These are phyloP conservation scores for Drosophila teissieri DNA, from an alignment of 1,140 invertebrate species.

Conservation along the genomic window DNA sequence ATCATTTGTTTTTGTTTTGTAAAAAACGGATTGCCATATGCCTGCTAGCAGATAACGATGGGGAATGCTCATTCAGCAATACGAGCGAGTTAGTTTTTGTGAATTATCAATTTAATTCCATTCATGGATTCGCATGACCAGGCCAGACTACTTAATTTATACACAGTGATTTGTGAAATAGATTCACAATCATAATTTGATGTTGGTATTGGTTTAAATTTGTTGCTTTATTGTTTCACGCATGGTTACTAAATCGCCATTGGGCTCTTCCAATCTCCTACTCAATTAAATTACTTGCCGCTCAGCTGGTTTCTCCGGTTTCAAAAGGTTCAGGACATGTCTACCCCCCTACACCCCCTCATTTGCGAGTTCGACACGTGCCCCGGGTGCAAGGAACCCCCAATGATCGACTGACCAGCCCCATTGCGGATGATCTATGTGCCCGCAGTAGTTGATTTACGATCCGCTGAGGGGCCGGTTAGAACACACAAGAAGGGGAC, in stretches of 20 bases:
- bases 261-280: slow-evolving; percentile 50
- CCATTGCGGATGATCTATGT: slow-evolving; percentile 30
- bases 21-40: too few relatives aligned
- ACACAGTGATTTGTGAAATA: slow-evolving; percentile 2
- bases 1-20: too few relatives aligned
- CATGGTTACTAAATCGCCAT: background rate
- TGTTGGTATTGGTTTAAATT: slow-evolving; percentile 37
- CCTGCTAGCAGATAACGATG: background rate
- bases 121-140: slow-evolving; percentile 67
- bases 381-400: slow-evolving; percentile 35
- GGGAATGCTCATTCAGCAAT: slow-evolving; percentile 16
- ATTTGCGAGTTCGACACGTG: slow-evolving; percentile 18
- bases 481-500: background rate
- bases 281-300: slow-evolving; percentile 75
- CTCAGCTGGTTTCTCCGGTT: slow-evolving; percentile 47
- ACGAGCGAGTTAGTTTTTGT: background rate
- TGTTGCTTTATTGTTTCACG: slow-evolving; percentile 44
- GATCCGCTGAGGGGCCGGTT: background rate
- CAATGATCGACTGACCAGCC: background rate
- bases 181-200: slow-evolving; percentile 32
- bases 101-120: slow-evolving; percentile 56
- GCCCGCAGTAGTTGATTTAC: slow-evolving; percentile 32
- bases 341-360: slow-evolving; percentile 19
- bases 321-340: slow-evolving; percentile 23
- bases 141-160: slow-evolving; percentile 13